Base-by-base conservation (phyloP, 1,140 invertebrate species). In the Philopotamus ludificatus region DNA sequence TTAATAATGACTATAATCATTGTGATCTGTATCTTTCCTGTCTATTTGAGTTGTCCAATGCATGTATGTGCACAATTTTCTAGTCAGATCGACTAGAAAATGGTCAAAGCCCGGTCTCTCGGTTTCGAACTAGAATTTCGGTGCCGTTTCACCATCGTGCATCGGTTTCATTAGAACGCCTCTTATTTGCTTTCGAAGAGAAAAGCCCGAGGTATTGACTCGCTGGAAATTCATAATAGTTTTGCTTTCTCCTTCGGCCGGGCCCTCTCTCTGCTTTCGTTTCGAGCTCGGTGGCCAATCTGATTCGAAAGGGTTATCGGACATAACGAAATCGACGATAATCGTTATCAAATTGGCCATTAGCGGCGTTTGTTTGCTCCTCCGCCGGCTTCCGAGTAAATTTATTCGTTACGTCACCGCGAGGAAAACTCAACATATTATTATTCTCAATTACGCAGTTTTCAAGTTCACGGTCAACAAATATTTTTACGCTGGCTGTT, bases 211-310 rank as follows among this genome's bases (percentile, higher is more conserved):
- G 59, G 49, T 62, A 62, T 62, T 39, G 45, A 62, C 45, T 62
- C 45, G 59, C 59, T 62, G 59, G 59, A 62, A 62, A 62, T 62
- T 62, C 47, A 51, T 62, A 62, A 62, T 51, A 44, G 45, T 57
- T 60, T 51, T 49, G 59, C 59, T 62, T 62, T 62, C 59, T 62
- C 59, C 49, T 62, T 62, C 59, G 59, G 18, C 41, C 25, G 47
- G 59, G 45, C 39, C 59, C 44, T 51, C 59, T 62, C 59, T 41
- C 59, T 62, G 45, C 59, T 51, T 62, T 62, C 59, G 26, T 59
- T 59, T 59, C 39, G 58, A 34, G n/a, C n/a, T 41, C 44, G 22
- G 4, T 22, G 18, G 22, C n/a, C 22, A 61, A 28, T 62, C 41
- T n/a, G n/a, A 15, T 22, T 62, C 49, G 44, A 20, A 58, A 34